Conservation (phyloP, 2,888 invertebrate species). For the Helobdella robusta region DNA sequence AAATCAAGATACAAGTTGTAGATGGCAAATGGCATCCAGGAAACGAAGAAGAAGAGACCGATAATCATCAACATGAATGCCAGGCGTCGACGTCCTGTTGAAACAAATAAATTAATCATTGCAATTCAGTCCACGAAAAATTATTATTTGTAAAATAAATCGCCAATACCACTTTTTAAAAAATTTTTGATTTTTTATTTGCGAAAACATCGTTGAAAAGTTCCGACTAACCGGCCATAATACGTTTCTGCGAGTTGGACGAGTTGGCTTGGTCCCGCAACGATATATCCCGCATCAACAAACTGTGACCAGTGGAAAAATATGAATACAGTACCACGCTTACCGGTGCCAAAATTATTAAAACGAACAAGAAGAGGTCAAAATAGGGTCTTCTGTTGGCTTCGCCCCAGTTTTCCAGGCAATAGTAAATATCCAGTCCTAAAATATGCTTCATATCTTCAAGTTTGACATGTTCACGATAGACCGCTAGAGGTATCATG, state of each 20-base stretch:
- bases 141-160: no score
- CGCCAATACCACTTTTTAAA: no score
- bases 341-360: conserved; percentile 69
- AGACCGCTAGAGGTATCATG: conserved; percentile 57
- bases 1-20: conserved; percentile 31
- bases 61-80: conserved; percentile 66
- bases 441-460: conserved; percentile 4
- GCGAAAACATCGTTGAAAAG: no score
- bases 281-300: conserved; percentile 39
- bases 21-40: conserved; percentile 60
- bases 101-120: no score
- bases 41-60: conserved; percentile 65
- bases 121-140: no score
- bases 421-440: conserved; percentile 28
- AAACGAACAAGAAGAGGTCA: conserved; percentile 62
- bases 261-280: conserved; percentile 39
- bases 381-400: conserved; percentile 53
- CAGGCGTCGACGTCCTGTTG: conserved; percentile 55
- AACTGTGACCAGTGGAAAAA: conserved; percentile 52
- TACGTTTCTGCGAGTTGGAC: conserved; percentile 20
- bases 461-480: not conserved
- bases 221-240: conserved; percentile 19
- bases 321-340: conserved; percentile 48
- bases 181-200: no score
- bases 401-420: conserved; percentile 33